Conservation (phyloP, 2,797 vertebrate species). For the Tauraco hartlaubi region DNA sequence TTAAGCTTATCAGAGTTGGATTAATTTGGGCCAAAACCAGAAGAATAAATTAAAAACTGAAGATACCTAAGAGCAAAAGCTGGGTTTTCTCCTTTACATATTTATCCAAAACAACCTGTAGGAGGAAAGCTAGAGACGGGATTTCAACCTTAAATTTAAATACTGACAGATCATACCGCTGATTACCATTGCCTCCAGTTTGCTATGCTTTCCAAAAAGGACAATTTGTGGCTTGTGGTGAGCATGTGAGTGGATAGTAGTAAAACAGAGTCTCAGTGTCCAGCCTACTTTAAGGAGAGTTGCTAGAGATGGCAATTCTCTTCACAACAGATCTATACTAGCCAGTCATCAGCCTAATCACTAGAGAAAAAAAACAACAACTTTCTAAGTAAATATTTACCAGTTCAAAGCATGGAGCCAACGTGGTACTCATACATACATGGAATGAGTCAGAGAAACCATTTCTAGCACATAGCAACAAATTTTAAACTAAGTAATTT, state of each 20-base stretch:
- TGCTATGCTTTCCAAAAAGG: not conserved
- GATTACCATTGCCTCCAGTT: not conserved
- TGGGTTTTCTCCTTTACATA: not conserved
- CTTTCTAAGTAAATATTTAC: not conserved
- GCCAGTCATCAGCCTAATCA: not conserved
- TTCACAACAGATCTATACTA: not conserved
- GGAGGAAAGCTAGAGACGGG: not conserved
- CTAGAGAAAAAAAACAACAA: not conserved
- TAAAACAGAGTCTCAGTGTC: not conserved
- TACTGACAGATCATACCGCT: not conserved
- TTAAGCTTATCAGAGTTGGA: not conserved
- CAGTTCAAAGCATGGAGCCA: not conserved
- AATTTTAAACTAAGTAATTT: not conserved
- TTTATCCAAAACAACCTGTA: not conserved
- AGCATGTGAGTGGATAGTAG: not conserved
- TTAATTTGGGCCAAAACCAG: not conserved
- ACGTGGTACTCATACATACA: not conserved
- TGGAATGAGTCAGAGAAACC: not conserved
- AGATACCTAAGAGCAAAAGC: not conserved
- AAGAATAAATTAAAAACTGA: not conserved
- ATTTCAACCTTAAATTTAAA: not conserved
- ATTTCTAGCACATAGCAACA: not conserved
- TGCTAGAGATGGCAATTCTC: not conserved
- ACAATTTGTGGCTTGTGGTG: conserved; percentile 1
- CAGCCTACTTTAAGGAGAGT: not conserved